Evolutionary conservation across 2,797 vertebrate genomes (phyloP), one percentile per base, ranked within the genome.

Genomic region (Hypotaenidia philippensis): DNA sequence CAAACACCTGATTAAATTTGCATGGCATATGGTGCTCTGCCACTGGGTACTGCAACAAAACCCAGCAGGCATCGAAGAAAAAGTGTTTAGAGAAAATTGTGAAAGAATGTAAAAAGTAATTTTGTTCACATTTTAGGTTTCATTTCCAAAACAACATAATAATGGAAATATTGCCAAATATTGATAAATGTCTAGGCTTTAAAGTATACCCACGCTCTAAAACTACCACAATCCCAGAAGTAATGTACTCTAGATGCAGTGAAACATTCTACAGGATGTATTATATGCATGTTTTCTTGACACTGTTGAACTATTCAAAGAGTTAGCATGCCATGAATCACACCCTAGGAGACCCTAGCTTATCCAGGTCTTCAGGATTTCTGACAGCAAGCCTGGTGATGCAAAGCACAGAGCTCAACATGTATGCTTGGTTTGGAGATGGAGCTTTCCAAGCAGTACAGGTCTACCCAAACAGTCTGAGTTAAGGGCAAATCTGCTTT

Each of bases 321-420:
- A 61, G 44, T 31, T 45, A 32, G 8, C 11, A 9, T 26, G 15
- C 17, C 29, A 21, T 3, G 32, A 44, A 19, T 29, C 66, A 71
- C n/a, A 44, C 19, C 11, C 31, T 38, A 27, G 31, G 44, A 87
- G 13, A 20, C 4, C 25, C 10, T 59, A 75, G 40, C 34, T 61
- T 60, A n/a, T 11, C 20, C 47, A 49, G 61, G 18, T 44, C 74
- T 89, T 49, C 14, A 60, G 45, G 44, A 27, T 49, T 15, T 40
- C 31, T 52, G 52, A 11, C 29, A 61, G 31, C 36, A 52, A 55
- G 38, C 8, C 45, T 68, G 7, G 1, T 5, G 3, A 4, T 60
- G 31, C 31, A 52, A 64, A 21, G 10, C 36, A 26, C 41, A 78
- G 19, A 0, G 0, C 23, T 68, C 1, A 1, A 11, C 13, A 21